These are phyloP conservation scores for Linnaemya tessellans DNA, from an alignment of 2,888 invertebrate species.

Conservation along the genomic window DNA sequence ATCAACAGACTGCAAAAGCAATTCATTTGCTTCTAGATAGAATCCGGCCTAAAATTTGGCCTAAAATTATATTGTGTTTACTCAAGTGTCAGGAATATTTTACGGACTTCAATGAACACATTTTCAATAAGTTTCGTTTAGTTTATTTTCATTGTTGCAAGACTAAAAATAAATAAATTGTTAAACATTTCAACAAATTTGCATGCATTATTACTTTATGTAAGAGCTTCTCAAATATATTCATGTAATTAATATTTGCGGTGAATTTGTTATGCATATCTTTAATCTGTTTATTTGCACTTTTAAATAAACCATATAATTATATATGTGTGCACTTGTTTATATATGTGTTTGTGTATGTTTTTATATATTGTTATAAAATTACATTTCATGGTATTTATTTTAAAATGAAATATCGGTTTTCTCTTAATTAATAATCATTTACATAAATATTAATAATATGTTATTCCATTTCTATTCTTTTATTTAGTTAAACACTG, in stretches of 20 bases:
- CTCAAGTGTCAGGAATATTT: background rate
- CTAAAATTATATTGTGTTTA: background rate
- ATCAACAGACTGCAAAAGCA: background rate
- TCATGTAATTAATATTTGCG: background rate
- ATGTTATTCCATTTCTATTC: background rate
- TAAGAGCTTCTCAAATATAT: background rate
- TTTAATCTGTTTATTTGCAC: background rate
- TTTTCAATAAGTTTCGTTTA: slow-evolving; percentile 1
- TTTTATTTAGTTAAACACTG: background rate
- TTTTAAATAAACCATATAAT: too few species aligned
- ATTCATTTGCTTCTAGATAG: background rate
- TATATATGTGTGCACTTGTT: background rate
- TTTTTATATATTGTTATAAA: slow-evolving; percentile 8
- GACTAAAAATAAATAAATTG: background rate
- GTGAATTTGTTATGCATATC: background rate
- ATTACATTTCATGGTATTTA: background rate
- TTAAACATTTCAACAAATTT: background rate
- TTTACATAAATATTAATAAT: background rate
- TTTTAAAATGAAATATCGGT: background rate
- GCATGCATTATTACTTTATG: background rate
- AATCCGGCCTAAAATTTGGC: background rate
- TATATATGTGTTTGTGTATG: background rate
- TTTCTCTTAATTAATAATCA: slow-evolving; percentile 12
- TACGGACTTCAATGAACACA: background rate
- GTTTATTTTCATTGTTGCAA: background rate